Evolutionary conservation across 2,888 invertebrate genomes (phyloP).

Genomic region (Pasiphila rectangulata): DNA sequence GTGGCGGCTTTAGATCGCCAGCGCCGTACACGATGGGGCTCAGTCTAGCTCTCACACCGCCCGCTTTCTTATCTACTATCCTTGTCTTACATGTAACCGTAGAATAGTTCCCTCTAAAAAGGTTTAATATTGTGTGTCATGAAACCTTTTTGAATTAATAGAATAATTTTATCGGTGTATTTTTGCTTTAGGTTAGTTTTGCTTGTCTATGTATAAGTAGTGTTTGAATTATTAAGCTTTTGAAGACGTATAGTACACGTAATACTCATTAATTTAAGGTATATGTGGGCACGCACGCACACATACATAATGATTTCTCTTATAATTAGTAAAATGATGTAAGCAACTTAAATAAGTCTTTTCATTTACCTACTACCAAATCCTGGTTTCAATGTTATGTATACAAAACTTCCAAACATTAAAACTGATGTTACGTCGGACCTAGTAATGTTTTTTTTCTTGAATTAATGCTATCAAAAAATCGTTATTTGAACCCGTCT

Average conservation of each 20-base stretch:
- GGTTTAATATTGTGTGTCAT: slow-evolving; percentile 31
- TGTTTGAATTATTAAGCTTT: slow-evolving; percentile 51
- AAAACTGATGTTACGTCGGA: too few relatives aligned
- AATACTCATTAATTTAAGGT: slow-evolving; percentile 72
- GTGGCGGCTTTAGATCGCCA: too few relatives aligned
- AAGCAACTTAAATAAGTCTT: slow-evolving; percentile 27
- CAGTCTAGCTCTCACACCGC: too few relatives aligned
- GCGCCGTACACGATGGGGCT: too few relatives aligned
- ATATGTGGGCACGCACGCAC: slow-evolving; percentile 62
- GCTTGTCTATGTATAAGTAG: slow-evolving; percentile 34
- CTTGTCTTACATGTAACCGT: neutral
- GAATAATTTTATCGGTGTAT: slow-evolving; percentile 20
- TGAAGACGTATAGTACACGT: slow-evolving; percentile 59
- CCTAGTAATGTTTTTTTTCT: too few relatives aligned
- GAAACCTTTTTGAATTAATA: slow-evolving; percentile 32
- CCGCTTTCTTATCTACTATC: neutral
- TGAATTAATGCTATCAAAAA: too few relatives aligned
- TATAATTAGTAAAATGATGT: slow-evolving; percentile 37
- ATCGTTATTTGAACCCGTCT: too few relatives aligned
- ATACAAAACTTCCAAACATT: too few relatives aligned
- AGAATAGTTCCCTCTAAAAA: slow-evolving; percentile 22
- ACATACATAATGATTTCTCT: slow-evolving; percentile 46
- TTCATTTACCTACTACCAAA: slow-evolving; percentile 29
- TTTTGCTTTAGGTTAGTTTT: slow-evolving; percentile 29
- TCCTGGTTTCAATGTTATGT: too few relatives aligned